Base-by-base conservation (phyloP, 1,140 invertebrate species). In the Zaprionus davidi region DNA sequence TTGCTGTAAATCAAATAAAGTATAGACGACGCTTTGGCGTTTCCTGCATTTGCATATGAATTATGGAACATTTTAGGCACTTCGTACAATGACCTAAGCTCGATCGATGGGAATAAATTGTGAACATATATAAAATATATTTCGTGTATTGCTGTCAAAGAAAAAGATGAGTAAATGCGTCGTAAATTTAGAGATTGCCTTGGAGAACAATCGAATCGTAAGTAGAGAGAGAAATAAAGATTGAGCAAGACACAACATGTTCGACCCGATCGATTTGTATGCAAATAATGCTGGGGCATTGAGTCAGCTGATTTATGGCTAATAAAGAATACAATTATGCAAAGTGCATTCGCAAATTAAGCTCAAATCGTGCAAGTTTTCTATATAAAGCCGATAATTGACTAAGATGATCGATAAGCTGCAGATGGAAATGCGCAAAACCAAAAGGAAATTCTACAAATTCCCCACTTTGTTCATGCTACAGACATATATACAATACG, bases 1-100 rank as follows among this genome's bases (percentile, higher is more conserved):
- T 81, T 81, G 78, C 69, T 80, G 80, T 83, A 83, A 83, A 83
- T 81, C 81, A 85, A 77, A 84, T 73, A 84, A 84, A 80, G 76
- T 31, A 65, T 71, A 64, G 60, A 46, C 65, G 60, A 46, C 55
- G 55, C 46, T 57, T 46, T 31, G 26, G 5, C 36, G 46, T 49
- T 31, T 67, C 55, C 56, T 67, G 24, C 44, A 67, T 60, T 68
- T 73, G 46, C 64, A 60, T 60, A 59, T 67, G 26, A 57, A 70
- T 55, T 49, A 64, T 64, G 26, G 22, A 34, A 49, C 65, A 58
- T 31, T 58, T 58, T 67, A 67, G 53, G 41, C 34, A 58, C 9
- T 36, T 38, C 12, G 53, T 64, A 38, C 67, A 41, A 53, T 73
- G 64, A 75, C 58, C 59, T 36, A 44, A 63, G 17, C 11, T 22